Evolutionary conservation across 2,797 vertebrate genomes (phyloP).

Genomic region (Enteromius paludinosus): DNA sequence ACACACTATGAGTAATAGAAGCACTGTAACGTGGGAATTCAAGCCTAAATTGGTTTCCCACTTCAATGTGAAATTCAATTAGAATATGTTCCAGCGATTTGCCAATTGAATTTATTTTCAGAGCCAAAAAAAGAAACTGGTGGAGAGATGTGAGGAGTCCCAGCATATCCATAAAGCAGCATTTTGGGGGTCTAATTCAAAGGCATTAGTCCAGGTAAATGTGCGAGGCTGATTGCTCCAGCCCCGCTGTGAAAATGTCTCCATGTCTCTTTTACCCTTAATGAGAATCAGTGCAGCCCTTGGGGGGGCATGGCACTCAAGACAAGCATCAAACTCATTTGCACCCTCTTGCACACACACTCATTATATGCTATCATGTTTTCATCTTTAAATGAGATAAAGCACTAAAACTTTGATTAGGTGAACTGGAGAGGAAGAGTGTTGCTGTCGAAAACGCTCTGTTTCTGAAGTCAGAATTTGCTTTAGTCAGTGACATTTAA

Average conservation of each 20-base stretch:
- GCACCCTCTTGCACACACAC: not conserved
- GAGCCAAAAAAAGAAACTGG: slow-evolving; percentile 47
- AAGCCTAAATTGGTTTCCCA: slow-evolving; percentile 55
- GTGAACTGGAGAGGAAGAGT: slow-evolving; percentile 46
- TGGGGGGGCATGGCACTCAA: slow-evolving; percentile 36
- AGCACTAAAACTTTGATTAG: slow-evolving; percentile 32
- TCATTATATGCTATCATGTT: not conserved
- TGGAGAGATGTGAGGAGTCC: slow-evolving; percentile 47
- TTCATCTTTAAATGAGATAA: slow-evolving; percentile 30
- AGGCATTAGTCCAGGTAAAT: slow-evolving; percentile 56
- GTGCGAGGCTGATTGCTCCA: slow-evolving; percentile 44
- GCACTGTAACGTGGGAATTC: slow-evolving; percentile 46
- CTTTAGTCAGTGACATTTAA: slow-evolving; percentile 43
- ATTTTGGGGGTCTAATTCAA: slow-evolving; percentile 56
- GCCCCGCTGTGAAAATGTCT: slow-evolving; percentile 52
- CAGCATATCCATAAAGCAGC: slow-evolving; percentile 42
- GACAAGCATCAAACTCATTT: slow-evolving; percentile 29
- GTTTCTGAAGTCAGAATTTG: slow-evolving; percentile 35
- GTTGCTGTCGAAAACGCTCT: slow-evolving; percentile 30
- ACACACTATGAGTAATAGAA: slow-evolving; percentile 22
- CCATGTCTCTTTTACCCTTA: slow-evolving; percentile 49
- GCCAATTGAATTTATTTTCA: slow-evolving; percentile 59
- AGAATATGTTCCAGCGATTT: slow-evolving; percentile 62
- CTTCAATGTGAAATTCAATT: slow-evolving; percentile 62
- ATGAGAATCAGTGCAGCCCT: slow-evolving; percentile 51